Evolutionary conservation across 1,140 invertebrate genomes (phyloP), one percentile per base, ranked within the genome.

Genomic region (Sweltsa coloradensis): DNA sequence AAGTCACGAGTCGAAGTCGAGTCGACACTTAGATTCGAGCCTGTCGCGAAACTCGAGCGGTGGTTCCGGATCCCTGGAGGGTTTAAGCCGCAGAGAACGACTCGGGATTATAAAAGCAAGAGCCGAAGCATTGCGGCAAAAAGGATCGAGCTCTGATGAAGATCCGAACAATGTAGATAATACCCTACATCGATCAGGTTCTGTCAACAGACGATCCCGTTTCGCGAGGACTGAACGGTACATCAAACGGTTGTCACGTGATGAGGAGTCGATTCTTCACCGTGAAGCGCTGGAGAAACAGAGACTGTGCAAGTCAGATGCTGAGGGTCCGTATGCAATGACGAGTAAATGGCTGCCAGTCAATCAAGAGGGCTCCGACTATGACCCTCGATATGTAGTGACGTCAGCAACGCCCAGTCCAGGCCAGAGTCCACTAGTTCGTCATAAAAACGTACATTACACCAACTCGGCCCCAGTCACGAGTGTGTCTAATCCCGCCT

Each of bases 181-280:
- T 26, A 18, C 27, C 36, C 16, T 22, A 31, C 68, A 64, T 43
- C 68, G 70, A 53, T 74, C 72, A 34, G 73, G 71, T 22, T 74
- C 70, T 3, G 59, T 69, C 27, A 74, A 60, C 47, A 64, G 69
- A 14, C 64, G 66, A 45, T 72, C 74, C 21, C 69, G 84, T 43
- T 74, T 75, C 16, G 82, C 84, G 0, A 69, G 85, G 53, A 87
- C 83, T 39, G 85, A 88, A 60, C 70, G 85, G 24, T 85, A 86
- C 55, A 75, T 83, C 37, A 83, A 83, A 57, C 67, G 85, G 25
- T 64, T 84, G 40, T 83, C 79, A 3, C 70, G 75, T 27, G 82
- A 85, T 48, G 79, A 81, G 27, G 74, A 58, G n/a, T 51, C 49
- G 13, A 50, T 55, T 5, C 31, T 73, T 2, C 74, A 73, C 47